Percentiles rank a stretch among this genome's conserved stretches.
phyloP scores from a whole-genome alignment of 2,797 vertebrate genomes.

The Premnoplex brunnescens region DNA sequence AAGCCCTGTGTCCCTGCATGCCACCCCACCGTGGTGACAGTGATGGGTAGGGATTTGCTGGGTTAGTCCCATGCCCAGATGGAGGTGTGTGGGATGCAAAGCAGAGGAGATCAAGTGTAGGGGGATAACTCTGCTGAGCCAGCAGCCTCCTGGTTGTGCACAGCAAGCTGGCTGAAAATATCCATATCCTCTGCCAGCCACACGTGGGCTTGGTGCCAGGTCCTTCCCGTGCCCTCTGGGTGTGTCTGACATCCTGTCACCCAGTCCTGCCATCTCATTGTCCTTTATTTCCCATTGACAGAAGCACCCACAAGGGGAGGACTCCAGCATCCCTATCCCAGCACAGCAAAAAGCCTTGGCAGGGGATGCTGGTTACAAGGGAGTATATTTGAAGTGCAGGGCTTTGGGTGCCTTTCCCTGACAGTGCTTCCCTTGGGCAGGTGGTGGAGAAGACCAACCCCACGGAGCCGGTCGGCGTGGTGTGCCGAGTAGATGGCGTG shows the following conservation, averaged over 20 bases:
- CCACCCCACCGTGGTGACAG: neutral
- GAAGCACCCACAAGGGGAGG: neutral
- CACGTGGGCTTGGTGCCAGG: fast-evolving
- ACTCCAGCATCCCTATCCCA: neutral
- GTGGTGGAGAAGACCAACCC: slow-evolving; percentile 98
- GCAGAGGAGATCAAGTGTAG: neutral
- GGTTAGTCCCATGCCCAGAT: neutral
- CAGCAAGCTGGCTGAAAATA: neutral
- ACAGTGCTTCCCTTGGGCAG: slow-evolving; percentile 65
- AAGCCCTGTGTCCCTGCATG: neutral
- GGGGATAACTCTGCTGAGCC: neutral
- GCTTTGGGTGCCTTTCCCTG: neutral
- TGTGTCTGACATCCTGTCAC: neutral
- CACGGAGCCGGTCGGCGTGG: slow-evolving; percentile 94
- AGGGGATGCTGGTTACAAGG: neutral
- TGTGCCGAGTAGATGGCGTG: slow-evolving; percentile 89
- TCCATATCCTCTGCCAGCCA: fast-evolving
- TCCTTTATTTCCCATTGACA: neutral
- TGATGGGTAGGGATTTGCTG: neutral
- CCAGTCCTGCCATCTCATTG: neutral
- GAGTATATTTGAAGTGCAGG: fast-evolving
- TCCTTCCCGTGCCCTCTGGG: neutral
- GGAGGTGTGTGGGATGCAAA: neutral
- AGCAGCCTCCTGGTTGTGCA: neutral
- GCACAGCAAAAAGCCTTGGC: fast-evolving